Evolutionary conservation across 2,113 vertebrate species (phyloP).

Genomic region (Cyanoliseus patagonus): DNA sequence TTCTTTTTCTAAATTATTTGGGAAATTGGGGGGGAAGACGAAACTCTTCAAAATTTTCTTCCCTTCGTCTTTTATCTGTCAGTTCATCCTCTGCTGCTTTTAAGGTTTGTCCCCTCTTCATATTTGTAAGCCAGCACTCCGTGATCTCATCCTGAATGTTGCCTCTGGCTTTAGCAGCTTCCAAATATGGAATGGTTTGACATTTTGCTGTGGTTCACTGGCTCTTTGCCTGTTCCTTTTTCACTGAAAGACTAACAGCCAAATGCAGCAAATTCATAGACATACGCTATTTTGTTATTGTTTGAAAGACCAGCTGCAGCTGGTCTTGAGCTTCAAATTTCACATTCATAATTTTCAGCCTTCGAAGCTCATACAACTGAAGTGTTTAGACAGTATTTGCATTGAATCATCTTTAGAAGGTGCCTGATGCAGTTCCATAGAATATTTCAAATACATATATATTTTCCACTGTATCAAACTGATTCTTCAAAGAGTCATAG

Average conservation of each 20-base stretch:
- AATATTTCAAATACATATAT: background rate
- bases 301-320: constrained; percentile 36
- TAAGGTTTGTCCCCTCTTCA: background rate
- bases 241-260: constrained; percentile 21
- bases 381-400: background rate
- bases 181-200: constrained; percentile 57
- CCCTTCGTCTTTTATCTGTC: background rate
- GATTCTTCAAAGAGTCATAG: background rate
- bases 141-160: constrained; percentile 46
- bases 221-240: constrained; percentile 9
- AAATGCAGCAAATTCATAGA: constrained; percentile 19
- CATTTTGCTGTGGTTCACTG: constrained; percentile 54
- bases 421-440: background rate
- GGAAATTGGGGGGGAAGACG: background rate
- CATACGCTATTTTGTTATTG: background rate
- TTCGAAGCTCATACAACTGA: background rate
- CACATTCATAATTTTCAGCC: background rate
- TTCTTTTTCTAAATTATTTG: background rate
- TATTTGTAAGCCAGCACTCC: background rate
- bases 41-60: background rate
- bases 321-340: background rate
- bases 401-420: background rate
- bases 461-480: background rate
- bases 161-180: constrained; percentile 46
- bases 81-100: background rate